phyloP scores from a whole-genome alignment of 2,113 vertebrate species.

The Opisthocomus hoazin region DNA sequence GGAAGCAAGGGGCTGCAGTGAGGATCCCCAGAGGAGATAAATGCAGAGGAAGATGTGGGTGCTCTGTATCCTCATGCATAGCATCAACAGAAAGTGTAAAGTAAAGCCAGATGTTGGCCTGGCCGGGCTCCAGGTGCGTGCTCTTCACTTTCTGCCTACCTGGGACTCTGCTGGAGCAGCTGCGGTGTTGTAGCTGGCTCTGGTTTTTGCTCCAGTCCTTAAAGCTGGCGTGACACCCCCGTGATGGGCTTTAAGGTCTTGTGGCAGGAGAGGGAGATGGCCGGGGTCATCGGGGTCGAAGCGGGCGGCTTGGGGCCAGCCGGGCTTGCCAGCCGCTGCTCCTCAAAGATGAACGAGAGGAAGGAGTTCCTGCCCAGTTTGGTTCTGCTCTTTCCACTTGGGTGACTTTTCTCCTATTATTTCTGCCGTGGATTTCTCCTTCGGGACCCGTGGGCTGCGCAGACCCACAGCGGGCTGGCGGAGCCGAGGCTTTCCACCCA shows the following conservation, averaged over 20 bases:
- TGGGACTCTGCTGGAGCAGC: not conserved
- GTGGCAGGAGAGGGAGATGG: not conserved
- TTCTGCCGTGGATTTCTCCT: not conserved
- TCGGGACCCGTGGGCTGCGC: too few relatives aligned
- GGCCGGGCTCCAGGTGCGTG: not conserved
- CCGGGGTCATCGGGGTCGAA: rapidly evolving
- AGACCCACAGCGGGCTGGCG: not conserved
- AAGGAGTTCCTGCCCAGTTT: not conserved
- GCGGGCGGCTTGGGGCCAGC: not conserved
- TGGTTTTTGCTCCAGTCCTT: not conserved
- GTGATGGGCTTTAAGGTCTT: rapidly evolving
- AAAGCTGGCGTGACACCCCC: not conserved
- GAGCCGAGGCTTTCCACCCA: not conserved
- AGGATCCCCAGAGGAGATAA: not conserved
- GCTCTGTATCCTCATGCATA: not conserved
- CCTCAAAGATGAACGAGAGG: rapidly evolving
- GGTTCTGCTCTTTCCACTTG: not conserved
- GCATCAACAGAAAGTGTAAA: not conserved
- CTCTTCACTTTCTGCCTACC: not conserved
- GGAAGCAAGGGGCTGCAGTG: not conserved
- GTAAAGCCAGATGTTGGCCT: conserved; percentile 38
- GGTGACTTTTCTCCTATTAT: not conserved
- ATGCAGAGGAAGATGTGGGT: not conserved
- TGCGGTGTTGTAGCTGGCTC: not conserved
- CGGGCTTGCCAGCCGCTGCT: not conserved